Evolutionary conservation across 37 sponge, comb jelly and placozoan species (phyloP).

Genomic region (Geodia barretti): DNA sequence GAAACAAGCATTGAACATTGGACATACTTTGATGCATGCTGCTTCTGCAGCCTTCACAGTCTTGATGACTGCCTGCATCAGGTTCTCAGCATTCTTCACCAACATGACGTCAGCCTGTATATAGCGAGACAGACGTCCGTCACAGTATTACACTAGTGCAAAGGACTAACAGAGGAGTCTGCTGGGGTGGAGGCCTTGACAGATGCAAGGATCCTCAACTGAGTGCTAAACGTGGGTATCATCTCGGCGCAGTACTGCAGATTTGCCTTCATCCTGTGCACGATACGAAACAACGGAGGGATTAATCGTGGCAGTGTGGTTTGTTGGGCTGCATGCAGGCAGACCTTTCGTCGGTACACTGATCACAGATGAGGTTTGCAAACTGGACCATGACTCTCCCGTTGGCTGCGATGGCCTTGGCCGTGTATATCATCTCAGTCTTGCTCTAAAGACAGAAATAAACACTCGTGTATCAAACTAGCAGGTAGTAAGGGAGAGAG

Average conservation of each 20-base stretch:
- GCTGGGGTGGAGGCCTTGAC: slow-evolving; percentile 84
- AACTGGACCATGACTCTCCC: slow-evolving; percentile 58
- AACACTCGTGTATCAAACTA: background rate
- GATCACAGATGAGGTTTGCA: slow-evolving; percentile 69
- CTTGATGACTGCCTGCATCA: slow-evolving; percentile 87
- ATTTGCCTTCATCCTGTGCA: slow-evolving; percentile 64
- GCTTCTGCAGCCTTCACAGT: slow-evolving; percentile 85
- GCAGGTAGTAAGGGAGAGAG: background rate
- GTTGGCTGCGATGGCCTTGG: slow-evolving; percentile 71
- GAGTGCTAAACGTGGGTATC: slow-evolving; percentile 88
- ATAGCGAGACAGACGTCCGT: too few relatives aligned
- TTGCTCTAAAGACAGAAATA: slow-evolving; percentile 41
- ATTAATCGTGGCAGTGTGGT: too few relatives aligned
- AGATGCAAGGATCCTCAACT: slow-evolving; percentile 81
- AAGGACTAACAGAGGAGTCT: slow-evolving; percentile 74
- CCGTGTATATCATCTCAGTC: slow-evolving; percentile 80
- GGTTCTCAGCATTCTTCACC: slow-evolving; percentile 88
- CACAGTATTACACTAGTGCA: background rate
- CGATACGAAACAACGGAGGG: too few relatives aligned
- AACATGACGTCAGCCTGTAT: slow-evolving; percentile 86
- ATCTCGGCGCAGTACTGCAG: slow-evolving; percentile 80
- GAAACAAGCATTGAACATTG: background rate
- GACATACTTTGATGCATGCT: slow-evolving; percentile 86
- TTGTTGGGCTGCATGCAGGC: slow-evolving; percentile 7
- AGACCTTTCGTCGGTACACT: slow-evolving; percentile 73